Evolutionary conservation across 2,113 vertebrate species (phyloP).

Genomic region (Ammospiza nelsoni): DNA sequence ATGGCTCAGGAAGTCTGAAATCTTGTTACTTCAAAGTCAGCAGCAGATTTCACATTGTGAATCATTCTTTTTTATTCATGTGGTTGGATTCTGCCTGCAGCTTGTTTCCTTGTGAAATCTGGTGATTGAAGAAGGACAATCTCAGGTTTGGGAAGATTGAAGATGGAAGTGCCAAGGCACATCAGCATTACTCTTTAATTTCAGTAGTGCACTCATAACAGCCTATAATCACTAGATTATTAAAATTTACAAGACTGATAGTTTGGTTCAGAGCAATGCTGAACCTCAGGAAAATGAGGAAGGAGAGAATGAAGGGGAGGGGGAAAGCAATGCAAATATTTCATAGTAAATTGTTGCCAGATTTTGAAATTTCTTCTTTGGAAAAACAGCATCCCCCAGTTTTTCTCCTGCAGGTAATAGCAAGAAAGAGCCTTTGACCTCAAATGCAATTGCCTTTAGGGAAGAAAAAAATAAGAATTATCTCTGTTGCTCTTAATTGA

Average conservation of each 20-base stretch:
- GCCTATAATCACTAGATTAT: neutral
- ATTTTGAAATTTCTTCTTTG: neutral
- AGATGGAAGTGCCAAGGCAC: neutral
- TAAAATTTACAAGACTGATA: neutral
- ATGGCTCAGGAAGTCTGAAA: neutral
- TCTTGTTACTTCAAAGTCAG: neutral
- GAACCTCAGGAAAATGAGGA: neutral
- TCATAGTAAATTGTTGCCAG: neutral
- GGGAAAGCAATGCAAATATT: neutral
- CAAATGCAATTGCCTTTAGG: neutral
- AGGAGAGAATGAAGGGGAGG: neutral
- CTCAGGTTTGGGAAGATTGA: neutral
- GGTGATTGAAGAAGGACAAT: neutral
- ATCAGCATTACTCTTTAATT: neutral
- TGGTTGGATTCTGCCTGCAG: neutral
- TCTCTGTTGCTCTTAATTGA: neutral
- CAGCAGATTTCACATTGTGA: neutral
- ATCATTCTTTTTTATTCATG: neutral
- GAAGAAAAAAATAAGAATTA: neutral
- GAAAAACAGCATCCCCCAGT: neutral
- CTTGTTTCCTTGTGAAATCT: neutral
- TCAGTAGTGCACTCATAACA: neutral
- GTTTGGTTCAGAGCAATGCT: neutral
- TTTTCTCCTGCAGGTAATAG: neutral
- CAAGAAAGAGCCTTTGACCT: neutral